Percentiles rank a stretch among this genome's conserved stretches.
Evolutionary conservation across 2,888 invertebrate genomes (phyloP).

Genomic region (Spodoptera picta): DNA sequence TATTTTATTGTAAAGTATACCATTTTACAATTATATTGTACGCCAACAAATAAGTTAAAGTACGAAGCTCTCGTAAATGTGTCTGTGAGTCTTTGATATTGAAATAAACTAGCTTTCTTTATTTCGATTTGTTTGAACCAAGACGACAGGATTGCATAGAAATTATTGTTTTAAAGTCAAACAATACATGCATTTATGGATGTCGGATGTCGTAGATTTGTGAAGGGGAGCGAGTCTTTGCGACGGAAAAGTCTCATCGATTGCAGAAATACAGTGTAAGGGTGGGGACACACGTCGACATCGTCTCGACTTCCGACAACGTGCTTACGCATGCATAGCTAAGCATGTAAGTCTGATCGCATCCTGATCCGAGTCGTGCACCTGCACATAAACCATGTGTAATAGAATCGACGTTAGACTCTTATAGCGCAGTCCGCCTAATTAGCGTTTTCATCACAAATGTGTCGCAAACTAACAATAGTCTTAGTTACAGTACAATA

Average conservation of each 20-base stretch:
- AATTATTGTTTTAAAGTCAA: conserved; percentile 35
- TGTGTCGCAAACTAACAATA: conserved; percentile 20
- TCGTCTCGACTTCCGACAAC: conserved; percentile 25
- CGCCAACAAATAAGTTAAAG: conserved; percentile 1
- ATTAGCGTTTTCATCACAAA: conserved; percentile 34
- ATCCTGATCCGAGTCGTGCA: conserved; percentile 19
- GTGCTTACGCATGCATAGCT: conserved; percentile 41
- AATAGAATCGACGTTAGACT: conserved; percentile 35
- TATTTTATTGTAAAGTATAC: too few relatives aligned
- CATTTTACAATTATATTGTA: too few relatives aligned
- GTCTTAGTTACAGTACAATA: conserved; percentile 2
- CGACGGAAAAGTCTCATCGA: conserved; percentile 36
- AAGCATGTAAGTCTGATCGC: conserved; percentile 25
- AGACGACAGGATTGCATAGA: conserved; percentile 25
- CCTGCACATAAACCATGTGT: conserved; percentile 12
- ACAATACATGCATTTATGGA: conserved; percentile 42
- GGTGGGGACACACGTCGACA: conserved; percentile 21
- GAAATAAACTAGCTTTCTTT: conserved; percentile 21
- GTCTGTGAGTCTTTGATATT: conserved; percentile 8
- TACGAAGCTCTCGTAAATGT: conserved; percentile 8
- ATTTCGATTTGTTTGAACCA: conserved; percentile 29
- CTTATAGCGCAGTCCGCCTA: conserved; percentile 35
- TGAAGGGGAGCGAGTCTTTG: conserved; percentile 28
- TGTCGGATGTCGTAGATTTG: conserved; percentile 41
- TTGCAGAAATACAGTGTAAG: conserved; percentile 38